These are phyloP conservation scores for Forbesichthys papilliferus DNA, from an alignment of 2,113 vertebrate genomes.

Conservation along the genomic window DNA sequence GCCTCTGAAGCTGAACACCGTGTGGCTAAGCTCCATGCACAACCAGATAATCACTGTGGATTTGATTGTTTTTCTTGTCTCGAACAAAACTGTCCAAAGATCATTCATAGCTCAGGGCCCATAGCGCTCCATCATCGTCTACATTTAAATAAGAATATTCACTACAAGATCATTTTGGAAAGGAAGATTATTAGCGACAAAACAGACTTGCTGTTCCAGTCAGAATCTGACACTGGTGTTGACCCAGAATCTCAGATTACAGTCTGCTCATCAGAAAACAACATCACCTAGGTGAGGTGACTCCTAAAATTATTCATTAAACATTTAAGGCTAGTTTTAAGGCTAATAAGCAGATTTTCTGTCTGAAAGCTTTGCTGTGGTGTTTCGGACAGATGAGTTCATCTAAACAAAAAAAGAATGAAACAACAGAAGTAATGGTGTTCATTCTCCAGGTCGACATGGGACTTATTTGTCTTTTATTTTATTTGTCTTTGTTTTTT, in stretches of 20 bases:
- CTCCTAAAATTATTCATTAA: slow-evolving; percentile 1
- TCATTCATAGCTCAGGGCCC: slow-evolving; percentile 44
- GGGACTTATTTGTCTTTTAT: not conserved
- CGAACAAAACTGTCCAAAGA: slow-evolving; percentile 71
- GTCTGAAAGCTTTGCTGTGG: slow-evolving; percentile 17
- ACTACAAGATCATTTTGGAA: not conserved
- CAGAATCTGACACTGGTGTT: no score
- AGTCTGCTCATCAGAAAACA: not conserved
- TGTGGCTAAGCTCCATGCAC: slow-evolving; percentile 6
- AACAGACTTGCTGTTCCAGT: no score
- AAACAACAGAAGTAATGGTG: not conserved
- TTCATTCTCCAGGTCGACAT: slow-evolving; percentile 2
- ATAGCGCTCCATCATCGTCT: not conserved
- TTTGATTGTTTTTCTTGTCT: slow-evolving; percentile 61
- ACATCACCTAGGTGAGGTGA: slow-evolving; percentile 1
- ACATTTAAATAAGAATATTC: not conserved
- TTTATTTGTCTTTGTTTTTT: not conserved
- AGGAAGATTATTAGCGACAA: no score
- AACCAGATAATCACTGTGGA: slow-evolving; percentile 60
- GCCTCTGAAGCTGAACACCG: slow-evolving; percentile 26
- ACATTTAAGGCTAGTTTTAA: slow-evolving; percentile 38
- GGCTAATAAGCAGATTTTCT: not conserved
- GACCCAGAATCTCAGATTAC: not conserved
- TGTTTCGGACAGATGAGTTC: slow-evolving; percentile 8
- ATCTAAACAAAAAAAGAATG: no score